Conservation (phyloP, 2,113 vertebrate genomes). For the Dicerorhinus sumatrensis region DNA sequence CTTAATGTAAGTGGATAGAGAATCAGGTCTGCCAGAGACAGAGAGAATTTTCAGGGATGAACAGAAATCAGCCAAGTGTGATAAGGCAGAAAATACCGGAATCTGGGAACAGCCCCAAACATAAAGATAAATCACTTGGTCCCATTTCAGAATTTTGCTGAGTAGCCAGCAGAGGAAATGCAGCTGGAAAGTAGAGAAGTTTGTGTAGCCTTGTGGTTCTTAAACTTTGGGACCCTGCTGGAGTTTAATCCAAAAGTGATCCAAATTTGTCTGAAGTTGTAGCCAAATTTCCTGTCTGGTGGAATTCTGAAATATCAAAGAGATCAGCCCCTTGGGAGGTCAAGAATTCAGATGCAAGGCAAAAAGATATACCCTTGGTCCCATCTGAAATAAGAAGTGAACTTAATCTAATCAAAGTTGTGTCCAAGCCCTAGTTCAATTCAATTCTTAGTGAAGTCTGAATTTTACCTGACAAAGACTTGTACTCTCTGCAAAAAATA, state of each 20-base stretch:
- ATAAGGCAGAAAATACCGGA: neutral
- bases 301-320: neutral
- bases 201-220: neutral
- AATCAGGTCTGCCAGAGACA: neutral
- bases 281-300: neutral
- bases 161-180: neutral
- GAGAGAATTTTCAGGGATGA: neutral
- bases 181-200: neutral
- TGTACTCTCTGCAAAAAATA: neutral
- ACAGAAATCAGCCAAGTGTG: neutral
- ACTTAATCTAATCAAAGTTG: neutral
- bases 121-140: neutral
- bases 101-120: neutral
- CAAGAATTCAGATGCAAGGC: neutral
- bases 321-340: neutral
- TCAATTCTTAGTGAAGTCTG: slow-evolving; percentile 14
- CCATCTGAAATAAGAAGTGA: neutral
- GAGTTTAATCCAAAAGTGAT: slow-evolving; percentile 1
- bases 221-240: neutral
- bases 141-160: slow-evolving; percentile 5
- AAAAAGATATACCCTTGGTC: neutral
- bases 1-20: neutral
- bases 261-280: slow-evolving; percentile 2
- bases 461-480: neutral
- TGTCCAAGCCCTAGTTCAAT: neutral